Evolutionary conservation across 2,113 vertebrate species (phyloP), one percentile per base, ranked within the genome.

Genomic region (Lanius collurio): DNA sequence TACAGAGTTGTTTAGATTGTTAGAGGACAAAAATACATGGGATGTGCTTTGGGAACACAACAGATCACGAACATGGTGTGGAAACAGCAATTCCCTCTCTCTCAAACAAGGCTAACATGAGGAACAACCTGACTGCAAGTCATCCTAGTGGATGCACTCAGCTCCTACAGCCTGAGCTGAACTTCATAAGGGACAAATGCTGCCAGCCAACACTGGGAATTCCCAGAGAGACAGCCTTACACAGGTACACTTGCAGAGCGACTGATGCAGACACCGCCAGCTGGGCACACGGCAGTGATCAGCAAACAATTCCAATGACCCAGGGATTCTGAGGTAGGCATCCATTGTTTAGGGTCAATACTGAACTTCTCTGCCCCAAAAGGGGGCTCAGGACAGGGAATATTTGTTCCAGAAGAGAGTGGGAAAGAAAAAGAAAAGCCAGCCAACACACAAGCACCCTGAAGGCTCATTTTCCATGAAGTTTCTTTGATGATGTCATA

Each of bases 1-100:
- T 4, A 44, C 35, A 53, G 28, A 79, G 57, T 4, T 18, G 9
- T 12, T 87, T 2, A 41, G 39, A 65, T 85, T 70, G 33, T 30
- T 37, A 75, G 46, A 70, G 24, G 44, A 62, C 20, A 79, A 67
- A 69, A 89, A 39, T 17, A 62, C 1, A 50, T 0, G n/a, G 16
- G 28, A 21, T 6, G 10, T 21, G 33, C 41, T 67, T 74, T 20
- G n/a, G 21, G 21, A 80, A 35, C 50, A 5, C 20, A 37, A 30
- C 0, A 0, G 57, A 83, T 59, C 41, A 13, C 0, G 0, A 76
- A 71, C 15, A 2, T 0, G 0, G 33, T 3, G 37, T 11, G 35
- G 68, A 46, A 89, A 81, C 23, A 19, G 47, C 60, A 49, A 15
- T 33, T 57, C 33, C 46, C 50, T 42, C n/a, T 52, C 67, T 42